Conservation (phyloP, 2,113 vertebrate species). For the Nanorana parkeri region DNA sequence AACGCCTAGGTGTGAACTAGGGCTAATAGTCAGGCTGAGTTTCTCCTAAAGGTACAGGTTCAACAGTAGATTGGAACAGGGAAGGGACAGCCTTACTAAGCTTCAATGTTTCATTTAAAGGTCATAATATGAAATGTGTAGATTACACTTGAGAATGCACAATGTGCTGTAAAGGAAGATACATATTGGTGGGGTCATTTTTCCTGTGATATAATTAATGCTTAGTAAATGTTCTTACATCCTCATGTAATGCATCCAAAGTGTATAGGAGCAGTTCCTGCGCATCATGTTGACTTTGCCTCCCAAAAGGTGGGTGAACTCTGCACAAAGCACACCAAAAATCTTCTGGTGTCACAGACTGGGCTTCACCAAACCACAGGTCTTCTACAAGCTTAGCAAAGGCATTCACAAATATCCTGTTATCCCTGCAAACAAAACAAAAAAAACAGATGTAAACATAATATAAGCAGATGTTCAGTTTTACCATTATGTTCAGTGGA, state of each 20-base stretch:
- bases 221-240: slow-evolving; percentile 64
- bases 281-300: slow-evolving; percentile 80
- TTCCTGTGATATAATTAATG: no score
- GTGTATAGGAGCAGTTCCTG: slow-evolving; percentile 85
- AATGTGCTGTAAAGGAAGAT: no score
- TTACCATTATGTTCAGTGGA: no score
- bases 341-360: slow-evolving; percentile 72
- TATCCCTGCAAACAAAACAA: slow-evolving; percentile 59
- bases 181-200: no score
- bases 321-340: slow-evolving; percentile 71
- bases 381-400: slow-evolving; percentile 77
- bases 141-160: no score
- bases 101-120: no score
- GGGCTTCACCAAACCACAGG: slow-evolving; percentile 78
- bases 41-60: no score
- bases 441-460: not conserved
- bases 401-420: slow-evolving; percentile 65
- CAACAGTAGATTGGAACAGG: no score
- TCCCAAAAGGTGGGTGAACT: slow-evolving; percentile 75
- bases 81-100: no score
- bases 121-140: no score
- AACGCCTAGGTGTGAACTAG: no score
- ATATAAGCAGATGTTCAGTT: not conserved
- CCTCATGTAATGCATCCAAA: slow-evolving; percentile 80
- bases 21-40: no score